Base-by-base conservation (phyloP, 2,113 vertebrate species). In the Uria aalge region DNA sequence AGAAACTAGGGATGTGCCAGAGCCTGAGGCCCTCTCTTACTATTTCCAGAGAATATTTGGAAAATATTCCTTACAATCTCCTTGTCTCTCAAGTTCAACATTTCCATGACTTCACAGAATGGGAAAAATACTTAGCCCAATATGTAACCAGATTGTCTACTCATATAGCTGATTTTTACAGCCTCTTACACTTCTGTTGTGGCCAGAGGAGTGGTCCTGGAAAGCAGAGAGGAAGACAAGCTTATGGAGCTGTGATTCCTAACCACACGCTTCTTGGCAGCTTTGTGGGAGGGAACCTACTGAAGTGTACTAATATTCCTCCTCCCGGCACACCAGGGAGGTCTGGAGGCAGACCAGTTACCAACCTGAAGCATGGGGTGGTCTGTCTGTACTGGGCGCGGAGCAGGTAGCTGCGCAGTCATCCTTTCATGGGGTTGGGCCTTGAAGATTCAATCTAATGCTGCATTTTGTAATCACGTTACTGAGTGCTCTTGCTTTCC, bases 351-450 rank as follows among this genome's bases (percentile, higher is more conserved):
- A 88, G 74, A 41, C 7, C 16, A 15, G 59, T 56, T 48, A 7
- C 36, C 66, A 27, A 12, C 8, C 60, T 63, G 69, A 73, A 72
- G 11, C 0, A 0, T 34, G 6, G 1, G 1, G 3, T 66, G 89
- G 81, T 29, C 21, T 13, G 5, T 38, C 41, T 5, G 4, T 18
- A 4, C 21, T 27, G 15, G 48, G 45, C 16, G 19, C 2, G 3
- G 68, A 71, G 30, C 11, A 67, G 62, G 24, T 7, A 53, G 8
- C 26, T 50, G 6, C 1, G 1, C 8, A 45, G 23, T 36, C 15
- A 47, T 36, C 20, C 22, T 84, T 76, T 52, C 8, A 2, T 2
- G 9, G 16, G 4, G 5, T 23, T 75, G 13, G 48, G 13, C 57
- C 52, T 57, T 38, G 29, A 52, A n/a, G n/a, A 13, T 22, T 63